A percentile compares a stretch with the other conserved stretches of the same genome.
Evolutionary conservation across 2,888 invertebrate genomes (phyloP).

Genomic region (Tethea ocularis): DNA sequence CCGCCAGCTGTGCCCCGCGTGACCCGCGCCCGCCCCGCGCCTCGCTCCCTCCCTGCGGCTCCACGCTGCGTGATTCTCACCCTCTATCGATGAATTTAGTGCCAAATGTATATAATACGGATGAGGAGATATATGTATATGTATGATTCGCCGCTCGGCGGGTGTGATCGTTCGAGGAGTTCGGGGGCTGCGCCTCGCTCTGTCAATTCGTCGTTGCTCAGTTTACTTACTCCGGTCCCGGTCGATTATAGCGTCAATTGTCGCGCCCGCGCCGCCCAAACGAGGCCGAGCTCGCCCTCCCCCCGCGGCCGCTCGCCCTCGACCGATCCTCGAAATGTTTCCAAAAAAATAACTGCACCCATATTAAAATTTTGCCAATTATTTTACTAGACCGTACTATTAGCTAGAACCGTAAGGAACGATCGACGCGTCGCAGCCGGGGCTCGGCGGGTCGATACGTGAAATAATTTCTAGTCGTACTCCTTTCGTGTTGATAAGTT

Average conservation of each 20-base stretch:
- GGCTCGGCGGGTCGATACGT: constrained; percentile 34
- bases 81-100: constrained; percentile 63
- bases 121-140: constrained; percentile 53
- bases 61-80: constrained; percentile 17
- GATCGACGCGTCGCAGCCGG: constrained; percentile 19
- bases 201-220: constrained; percentile 65
- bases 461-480: constrained; percentile 77
- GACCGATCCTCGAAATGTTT: constrained; percentile 9
- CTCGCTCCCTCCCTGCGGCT: constrained; percentile 22
- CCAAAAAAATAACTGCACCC: constrained; percentile 12
- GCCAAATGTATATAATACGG: constrained; percentile 80
- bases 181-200: constrained; percentile 35
- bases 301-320: constrained; percentile 13
- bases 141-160: constrained; percentile 42
- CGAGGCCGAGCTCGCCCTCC: constrained; percentile 7
- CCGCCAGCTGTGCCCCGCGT: constrained; percentile 70
- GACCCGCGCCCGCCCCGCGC: constrained; percentile 66
- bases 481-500: constrained; percentile 77
- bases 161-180: constrained; percentile 32
- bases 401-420: constrained; percentile 29
- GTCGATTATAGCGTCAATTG: constrained; percentile 55
- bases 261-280: constrained; percentile 21
- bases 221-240: constrained; percentile 26
- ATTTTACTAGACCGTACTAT: constrained; percentile 27
- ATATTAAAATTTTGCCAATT: constrained; percentile 31